Base-by-base conservation (phyloP, 1,140 invertebrate genomes). In the Achatina immaculata region DNA sequence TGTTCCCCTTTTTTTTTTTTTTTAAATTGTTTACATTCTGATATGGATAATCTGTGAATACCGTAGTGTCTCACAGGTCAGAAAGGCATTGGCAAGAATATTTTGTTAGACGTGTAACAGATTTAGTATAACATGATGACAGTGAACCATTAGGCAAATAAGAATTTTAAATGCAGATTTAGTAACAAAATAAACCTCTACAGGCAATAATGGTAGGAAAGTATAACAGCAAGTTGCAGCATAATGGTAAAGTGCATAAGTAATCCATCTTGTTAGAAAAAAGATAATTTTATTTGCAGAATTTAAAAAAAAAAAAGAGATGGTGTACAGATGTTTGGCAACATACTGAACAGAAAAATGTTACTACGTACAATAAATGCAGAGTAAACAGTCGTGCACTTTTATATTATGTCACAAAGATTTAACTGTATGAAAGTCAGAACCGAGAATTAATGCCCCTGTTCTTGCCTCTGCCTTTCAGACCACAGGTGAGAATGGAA, bases 61-160 rank as follows among this genome's bases (percentile, higher is more conserved):
- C n/a, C n/a, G n/a, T n/a, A n/a, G n/a, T n/a, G n/a, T 62, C 21
- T 86, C 83, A 71, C 68, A 71, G 68, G 68, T 71, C 38, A 40
- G 68, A 71, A 71, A 71, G 68, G 68, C 68, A 71, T 1, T 40
- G 68, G 68, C 68, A 71, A 71, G 68, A 71, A 14, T 40, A 71
- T 40, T n/a, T 42, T 21, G 34, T 40, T 6, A 42, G 24, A 71
- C 11, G 7, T 9, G 34, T 7, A 36, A 66, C 7, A 11, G n/a
- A 14, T 66, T 14, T 14, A 11, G 34, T 9, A 31, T 9, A 28
- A 36, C 62, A 66, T 31, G 7, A 14, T 66, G 9, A 66, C 7
- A 31, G n/a, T 11, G n/a, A 9, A 36, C 34, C 34, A 14, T 31
- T 28, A 31, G 62, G 6, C 11, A 31, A 36, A 66, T 66, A 28